Evolutionary conservation across 2,113 vertebrate genomes (phyloP), one percentile per base, ranked within the genome.

Genomic region (Calcarius ornatus): DNA sequence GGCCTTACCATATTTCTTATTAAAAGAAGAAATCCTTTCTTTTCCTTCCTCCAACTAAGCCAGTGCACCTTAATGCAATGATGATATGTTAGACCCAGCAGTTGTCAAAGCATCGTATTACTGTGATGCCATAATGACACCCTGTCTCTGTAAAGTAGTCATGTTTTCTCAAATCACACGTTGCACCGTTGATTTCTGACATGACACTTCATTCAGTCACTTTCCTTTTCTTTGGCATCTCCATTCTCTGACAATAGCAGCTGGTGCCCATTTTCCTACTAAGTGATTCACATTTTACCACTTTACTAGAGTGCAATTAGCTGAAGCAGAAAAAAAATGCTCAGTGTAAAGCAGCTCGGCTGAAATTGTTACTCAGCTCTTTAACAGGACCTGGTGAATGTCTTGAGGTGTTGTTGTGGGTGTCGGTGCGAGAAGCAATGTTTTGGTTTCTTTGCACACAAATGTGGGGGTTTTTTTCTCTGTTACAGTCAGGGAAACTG

Each of bases 91-190:
- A 98, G 98, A 97, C 96, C 96, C 98, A 94, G 98, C 97, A 98
- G 99, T 98, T 99, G 99, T 99, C 99, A 98, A 98, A 98, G 98
- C 98, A 98, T 97, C 98, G 98, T 98, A 99, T 99, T 99, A 99
- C 98, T 97, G 98, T 98, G 98, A 98, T 97, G 97, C 98, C 98
- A 95, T 99, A 99, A 99, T 99, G 99, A 99, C 99, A 99, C 98
- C 99, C 99, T 99, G 99, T 99, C 99, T 98, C 97, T 96, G 95
- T 97, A 98, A 98, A 98, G 98, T 98, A 98, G 98, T 98, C 98
- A 98, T 98, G 98, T 98, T 98, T 98, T 97, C 97, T 97, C 97
- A 98, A 98, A 98, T 98, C 98, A 98, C 97, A 98, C 97, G 98
- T 98, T 98, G 98, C 98, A 98, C 98, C 84, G 97, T 97, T 98